Conservation (phyloP, 2,113 vertebrate species). For the Coryphaenoides rupestris region DNA sequence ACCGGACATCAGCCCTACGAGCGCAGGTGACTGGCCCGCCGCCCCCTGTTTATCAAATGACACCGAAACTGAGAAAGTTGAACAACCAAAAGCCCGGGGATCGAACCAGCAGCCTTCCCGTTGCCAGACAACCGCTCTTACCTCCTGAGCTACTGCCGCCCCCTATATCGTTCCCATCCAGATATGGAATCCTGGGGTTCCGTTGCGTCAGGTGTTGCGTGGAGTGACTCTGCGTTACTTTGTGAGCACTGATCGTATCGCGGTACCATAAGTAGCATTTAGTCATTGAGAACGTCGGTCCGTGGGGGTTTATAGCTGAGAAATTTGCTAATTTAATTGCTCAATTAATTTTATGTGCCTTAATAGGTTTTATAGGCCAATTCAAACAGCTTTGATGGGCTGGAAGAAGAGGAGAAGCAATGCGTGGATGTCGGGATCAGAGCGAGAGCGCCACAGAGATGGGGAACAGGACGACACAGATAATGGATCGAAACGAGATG, state of each 20-base stretch:
- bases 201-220: too few relatives aligned
- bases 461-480: not conserved
- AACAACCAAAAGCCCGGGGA: too few relatives aligned
- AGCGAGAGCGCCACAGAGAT: not conserved
- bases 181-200: too few relatives aligned
- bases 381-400: not conserved
- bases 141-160: too few relatives aligned
- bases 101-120: too few relatives aligned
- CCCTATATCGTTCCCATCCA: too few relatives aligned
- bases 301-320: not conserved
- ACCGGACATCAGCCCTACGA: too few relatives aligned
- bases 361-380: not conserved
- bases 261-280: not conserved
- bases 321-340: not conserved
- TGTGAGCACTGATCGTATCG: not conserved
- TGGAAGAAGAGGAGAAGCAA: conserved; percentile 13
- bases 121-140: too few relatives aligned
- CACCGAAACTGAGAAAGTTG: too few relatives aligned
- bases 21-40: too few relatives aligned
- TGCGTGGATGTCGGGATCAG: conserved; percentile 16
- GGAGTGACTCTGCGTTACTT: too few relatives aligned
- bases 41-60: too few relatives aligned
- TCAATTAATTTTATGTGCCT: not conserved
- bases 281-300: not conserved
- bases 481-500: not conserved